Percentiles rank a stretch among this genome's conserved stretches.
phyloP scores from a whole-genome alignment of 1,140 invertebrate species.

The Ceratina australensis region DNA sequence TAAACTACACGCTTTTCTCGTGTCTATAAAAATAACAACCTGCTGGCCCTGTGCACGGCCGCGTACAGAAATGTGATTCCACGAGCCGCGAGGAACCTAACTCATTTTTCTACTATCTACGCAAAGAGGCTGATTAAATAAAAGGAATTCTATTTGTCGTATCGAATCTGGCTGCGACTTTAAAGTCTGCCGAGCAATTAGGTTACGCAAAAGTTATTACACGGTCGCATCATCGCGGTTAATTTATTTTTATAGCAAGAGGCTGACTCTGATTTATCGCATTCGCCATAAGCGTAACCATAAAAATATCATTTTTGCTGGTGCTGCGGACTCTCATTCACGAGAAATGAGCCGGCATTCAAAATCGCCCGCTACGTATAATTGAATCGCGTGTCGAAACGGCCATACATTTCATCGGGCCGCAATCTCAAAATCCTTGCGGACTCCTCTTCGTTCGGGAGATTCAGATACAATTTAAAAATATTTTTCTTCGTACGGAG shows the following conservation, averaged over 20 bases:
- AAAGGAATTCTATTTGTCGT: too few relatives aligned
- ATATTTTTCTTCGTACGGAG: background rate
- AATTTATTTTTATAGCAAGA: conserved; percentile 26
- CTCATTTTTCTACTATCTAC: too few relatives aligned
- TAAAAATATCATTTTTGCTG: conserved; percentile 33
- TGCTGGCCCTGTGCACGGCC: too few relatives aligned
- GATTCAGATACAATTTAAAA: too few relatives aligned
- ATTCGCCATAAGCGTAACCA: conserved; percentile 1
- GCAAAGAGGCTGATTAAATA: too few relatives aligned
- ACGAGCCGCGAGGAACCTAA: too few relatives aligned
- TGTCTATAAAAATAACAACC: background rate
- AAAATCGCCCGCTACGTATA: conserved; percentile 4
- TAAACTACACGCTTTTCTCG: background rate
- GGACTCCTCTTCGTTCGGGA: too few relatives aligned
- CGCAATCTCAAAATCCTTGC: background rate
- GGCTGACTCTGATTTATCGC: conserved; percentile 18
- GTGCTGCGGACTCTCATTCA: background rate
- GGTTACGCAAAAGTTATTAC: background rate
- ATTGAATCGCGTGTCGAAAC: conserved; percentile 20
- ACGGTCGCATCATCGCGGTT: conserved; percentile 4
- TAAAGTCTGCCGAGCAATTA: background rate
- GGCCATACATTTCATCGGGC: conserved; percentile 2
- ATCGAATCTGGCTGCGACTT: too few relatives aligned
- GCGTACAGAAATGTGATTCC: too few relatives aligned
- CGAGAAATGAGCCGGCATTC: background rate